Evolutionary conservation across 2,888 invertebrate genomes (phyloP).

Genomic region (Amphiduros pacificus): DNA sequence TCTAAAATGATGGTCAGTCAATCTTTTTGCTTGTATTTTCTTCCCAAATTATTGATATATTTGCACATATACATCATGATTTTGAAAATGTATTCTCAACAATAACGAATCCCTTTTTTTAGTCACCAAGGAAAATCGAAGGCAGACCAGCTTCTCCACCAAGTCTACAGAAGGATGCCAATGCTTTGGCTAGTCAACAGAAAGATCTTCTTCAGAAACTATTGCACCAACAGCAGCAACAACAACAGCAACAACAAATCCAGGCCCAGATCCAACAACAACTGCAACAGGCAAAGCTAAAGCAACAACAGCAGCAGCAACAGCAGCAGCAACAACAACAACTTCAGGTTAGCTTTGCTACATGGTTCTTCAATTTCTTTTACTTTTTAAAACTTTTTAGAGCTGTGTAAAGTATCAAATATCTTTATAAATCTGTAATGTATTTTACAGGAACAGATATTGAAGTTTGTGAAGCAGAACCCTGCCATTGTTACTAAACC

Average conservation of each 20-base stretch:
- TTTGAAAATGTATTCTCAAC: neutral
- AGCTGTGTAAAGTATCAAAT: neutral
- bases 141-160: conserved; percentile 19
- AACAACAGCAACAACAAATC: conserved; percentile 12
- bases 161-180: too few relatives aligned
- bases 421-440: neutral
- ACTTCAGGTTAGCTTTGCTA: too few relatives aligned
- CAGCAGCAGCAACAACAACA: conserved; percentile 39
- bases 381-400: too few relatives aligned
- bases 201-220: conserved; percentile 36
- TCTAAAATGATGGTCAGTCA: conserved; percentile 31
- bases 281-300: conserved; percentile 22
- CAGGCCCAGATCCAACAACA: conserved; percentile 16
- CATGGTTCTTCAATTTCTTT: too few relatives aligned
- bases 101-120: neutral
- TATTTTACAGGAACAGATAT: conserved; percentile 38
- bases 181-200: conserved; percentile 5
- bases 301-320: conserved; percentile 40
- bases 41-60: neutral
- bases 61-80: neutral
- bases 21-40: too few relatives aligned
- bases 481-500: conserved; percentile 53
- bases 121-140: conserved; percentile 2
- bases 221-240: conserved; percentile 35
- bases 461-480: conserved; percentile 51